These are phyloP conservation scores for Euura saliciscinereae DNA, from an alignment of 1,140 invertebrate genomes.

Conservation along the genomic window DNA sequence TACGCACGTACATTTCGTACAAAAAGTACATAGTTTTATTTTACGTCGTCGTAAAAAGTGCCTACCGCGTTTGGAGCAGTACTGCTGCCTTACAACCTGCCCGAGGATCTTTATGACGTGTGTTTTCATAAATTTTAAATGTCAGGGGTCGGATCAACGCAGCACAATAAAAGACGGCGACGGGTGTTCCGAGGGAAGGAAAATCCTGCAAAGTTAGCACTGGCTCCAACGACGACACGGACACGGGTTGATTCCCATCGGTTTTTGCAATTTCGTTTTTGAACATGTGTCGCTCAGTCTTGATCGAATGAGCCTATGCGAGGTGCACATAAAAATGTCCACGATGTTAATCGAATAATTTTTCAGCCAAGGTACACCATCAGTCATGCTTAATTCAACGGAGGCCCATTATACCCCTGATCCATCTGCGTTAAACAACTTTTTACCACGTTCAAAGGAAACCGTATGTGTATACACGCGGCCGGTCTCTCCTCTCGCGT, in stretches of 20 bases:
- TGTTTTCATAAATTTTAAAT: conserved; percentile 37
- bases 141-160: conserved; percentile 27
- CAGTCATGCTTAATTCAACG: neutral
- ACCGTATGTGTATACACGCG: neutral
- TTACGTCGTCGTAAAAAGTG: conserved; percentile 19
- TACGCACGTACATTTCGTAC: too few relatives aligned
- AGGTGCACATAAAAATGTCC: too few relatives aligned
- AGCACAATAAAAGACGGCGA: neutral
- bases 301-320: neutral
- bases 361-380: neutral
- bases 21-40: neutral
- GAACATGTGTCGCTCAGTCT: neutral
- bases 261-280: too few relatives aligned
- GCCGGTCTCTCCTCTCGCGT: neutral
- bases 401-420: neutral
- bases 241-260: too few relatives aligned
- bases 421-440: neutral
- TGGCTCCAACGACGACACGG: too few relatives aligned
- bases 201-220: too few relatives aligned
- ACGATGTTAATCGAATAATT: too few relatives aligned
- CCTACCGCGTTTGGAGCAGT: neutral
- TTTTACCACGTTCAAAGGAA: neutral
- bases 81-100: neutral
- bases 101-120: conserved; percentile 29
- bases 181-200: too few relatives aligned